Conservation (phyloP, 2,888 invertebrate genomes). For the Coleophora flavipennella region DNA sequence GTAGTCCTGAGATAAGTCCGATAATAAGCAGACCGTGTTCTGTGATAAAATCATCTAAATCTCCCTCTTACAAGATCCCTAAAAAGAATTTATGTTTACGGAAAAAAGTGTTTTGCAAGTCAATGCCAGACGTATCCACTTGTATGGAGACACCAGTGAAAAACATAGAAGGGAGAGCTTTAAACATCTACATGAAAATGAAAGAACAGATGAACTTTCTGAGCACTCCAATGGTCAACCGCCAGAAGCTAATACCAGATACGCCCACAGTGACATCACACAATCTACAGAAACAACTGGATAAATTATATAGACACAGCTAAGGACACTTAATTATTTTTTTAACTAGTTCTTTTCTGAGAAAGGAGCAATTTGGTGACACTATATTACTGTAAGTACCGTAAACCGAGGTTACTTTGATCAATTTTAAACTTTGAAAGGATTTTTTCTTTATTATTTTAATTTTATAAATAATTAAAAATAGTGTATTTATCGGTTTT, state of each 20-base stretch:
- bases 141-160: slow-evolving; percentile 30
- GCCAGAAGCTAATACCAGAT: slow-evolving; percentile 22
- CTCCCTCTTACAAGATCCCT: slow-evolving; percentile 54
- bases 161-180: slow-evolving; percentile 33
- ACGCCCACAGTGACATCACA: slow-evolving; percentile 51
- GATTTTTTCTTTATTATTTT: no score
- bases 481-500: no score
- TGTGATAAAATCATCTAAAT: slow-evolving; percentile 39
- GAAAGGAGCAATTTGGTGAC: no score
- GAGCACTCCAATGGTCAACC: slow-evolving; percentile 42
- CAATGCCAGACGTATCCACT: slow-evolving; percentile 42
- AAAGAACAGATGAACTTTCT: slow-evolving; percentile 54
- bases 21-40: slow-evolving; percentile 26
- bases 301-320: slow-evolving; percentile 45
- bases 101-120: slow-evolving; percentile 45
- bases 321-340: no score
- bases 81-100: slow-evolving; percentile 42
- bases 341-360: no score
- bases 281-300: slow-evolving; percentile 53
- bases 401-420: no score
- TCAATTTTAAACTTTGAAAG: no score
- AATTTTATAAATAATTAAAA: no score
- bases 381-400: no score
- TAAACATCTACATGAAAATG: slow-evolving; percentile 53
- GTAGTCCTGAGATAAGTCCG: slow-evolving; percentile 20